These are phyloP conservation scores for Simalia tracyae DNA, from an alignment of 2,797 vertebrate genomes.

Conservation along the genomic window DNA sequence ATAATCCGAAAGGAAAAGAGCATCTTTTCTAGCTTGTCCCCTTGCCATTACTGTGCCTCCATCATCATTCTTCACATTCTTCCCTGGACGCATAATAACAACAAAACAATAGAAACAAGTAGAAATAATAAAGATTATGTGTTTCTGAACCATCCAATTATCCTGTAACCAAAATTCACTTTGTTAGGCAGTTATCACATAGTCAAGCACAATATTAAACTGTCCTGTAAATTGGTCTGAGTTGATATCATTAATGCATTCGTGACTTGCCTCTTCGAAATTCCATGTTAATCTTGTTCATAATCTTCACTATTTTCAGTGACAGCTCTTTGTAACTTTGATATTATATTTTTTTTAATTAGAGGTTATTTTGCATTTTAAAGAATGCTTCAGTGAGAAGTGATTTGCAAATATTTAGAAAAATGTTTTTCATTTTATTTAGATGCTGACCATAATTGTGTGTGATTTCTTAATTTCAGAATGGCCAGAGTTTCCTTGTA, in stretches of 20 bases:
- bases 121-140: background rate
- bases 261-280: background rate
- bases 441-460: background rate
- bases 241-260: background rate
- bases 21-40: background rate
- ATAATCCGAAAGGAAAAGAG: background rate
- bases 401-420: background rate
- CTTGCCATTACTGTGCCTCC: background rate
- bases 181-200: background rate
- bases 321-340: background rate
- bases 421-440: background rate
- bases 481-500: constrained; percentile 95
- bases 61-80: background rate
- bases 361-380: background rate
- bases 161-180: background rate
- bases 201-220: background rate
- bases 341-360: background rate
- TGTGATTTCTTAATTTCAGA: constrained; percentile 75
- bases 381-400: background rate
- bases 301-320: background rate
- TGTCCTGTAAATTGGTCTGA: background rate
- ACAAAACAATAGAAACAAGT: background rate
- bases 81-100: background rate
- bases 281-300: background rate
- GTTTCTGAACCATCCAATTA: background rate